Conservation (phyloP, 2,113 vertebrate genomes). For the Proteles cristata region DNA sequence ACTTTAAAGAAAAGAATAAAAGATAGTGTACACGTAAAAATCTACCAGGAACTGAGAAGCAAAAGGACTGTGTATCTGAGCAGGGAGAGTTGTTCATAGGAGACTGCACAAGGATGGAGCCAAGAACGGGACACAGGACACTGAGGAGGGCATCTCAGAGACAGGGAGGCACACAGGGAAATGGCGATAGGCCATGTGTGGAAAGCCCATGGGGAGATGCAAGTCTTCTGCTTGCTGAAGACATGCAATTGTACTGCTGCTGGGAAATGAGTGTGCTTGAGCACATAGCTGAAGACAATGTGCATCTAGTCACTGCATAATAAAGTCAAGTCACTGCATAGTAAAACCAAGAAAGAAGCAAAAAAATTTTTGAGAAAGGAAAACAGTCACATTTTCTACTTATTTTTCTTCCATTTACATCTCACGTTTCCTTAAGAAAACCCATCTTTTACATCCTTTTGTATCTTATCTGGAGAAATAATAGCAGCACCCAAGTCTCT, state of each 20-base stretch:
- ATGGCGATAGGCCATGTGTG: rapidly evolving
- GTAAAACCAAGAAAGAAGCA: constrained; percentile 7
- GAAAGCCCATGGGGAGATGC: background rate
- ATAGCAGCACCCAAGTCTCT: constrained; percentile 39
- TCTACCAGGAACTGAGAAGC: background rate
- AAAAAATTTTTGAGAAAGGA: constrained; percentile 22
- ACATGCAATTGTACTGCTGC: background rate
- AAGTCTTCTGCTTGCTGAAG: background rate
- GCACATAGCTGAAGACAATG: background rate
- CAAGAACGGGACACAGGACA: rapidly evolving
- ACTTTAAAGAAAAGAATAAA: background rate
- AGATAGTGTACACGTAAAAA: background rate
- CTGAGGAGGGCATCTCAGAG: rapidly evolving
- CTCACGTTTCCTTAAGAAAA: constrained; percentile 65
- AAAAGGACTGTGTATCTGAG: background rate
- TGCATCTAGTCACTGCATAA: background rate
- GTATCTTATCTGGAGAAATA: constrained; percentile 46
- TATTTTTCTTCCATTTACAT: constrained; percentile 71
- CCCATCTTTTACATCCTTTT: background rate
- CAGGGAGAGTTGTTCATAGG: background rate
- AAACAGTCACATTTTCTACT: constrained; percentile 55
- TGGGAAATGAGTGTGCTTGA: background rate
- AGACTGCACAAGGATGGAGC: background rate
- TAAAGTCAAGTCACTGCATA: background rate
- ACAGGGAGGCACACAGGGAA: rapidly evolving